Percentiles rank a stretch among this genome's conserved stretches.
Evolutionary conservation across 1,140 invertebrate genomes (phyloP).

Genomic region (Euura lappo): DNA sequence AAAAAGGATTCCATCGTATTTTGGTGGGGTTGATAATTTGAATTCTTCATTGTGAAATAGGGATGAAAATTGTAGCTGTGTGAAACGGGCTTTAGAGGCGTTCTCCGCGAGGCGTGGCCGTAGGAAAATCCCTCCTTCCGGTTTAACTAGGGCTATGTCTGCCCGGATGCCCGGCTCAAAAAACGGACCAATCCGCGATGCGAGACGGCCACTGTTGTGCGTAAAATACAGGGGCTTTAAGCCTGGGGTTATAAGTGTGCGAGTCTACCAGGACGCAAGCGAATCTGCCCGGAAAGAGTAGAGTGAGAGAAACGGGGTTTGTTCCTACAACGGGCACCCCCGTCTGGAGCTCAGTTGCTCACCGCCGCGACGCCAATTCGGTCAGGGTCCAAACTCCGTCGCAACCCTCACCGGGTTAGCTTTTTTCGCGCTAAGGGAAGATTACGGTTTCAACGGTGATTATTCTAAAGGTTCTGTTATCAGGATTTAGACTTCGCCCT

Average conservation of each 20-base stretch:
- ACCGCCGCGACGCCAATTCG: conserved; percentile 56
- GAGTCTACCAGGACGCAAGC: background rate
- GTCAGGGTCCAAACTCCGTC: conserved; percentile 39
- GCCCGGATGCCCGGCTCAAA: conserved; percentile 52
- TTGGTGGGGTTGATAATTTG: too few relatives aligned
- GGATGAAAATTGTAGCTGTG: conserved; percentile 23
- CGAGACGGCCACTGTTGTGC: conserved; percentile 59
- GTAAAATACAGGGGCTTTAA: conserved; percentile 46
- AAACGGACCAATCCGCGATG: conserved; percentile 60
- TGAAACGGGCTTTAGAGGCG: conserved; percentile 51
- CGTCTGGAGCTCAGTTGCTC: conserved; percentile 56
- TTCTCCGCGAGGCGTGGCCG: conserved; percentile 49
- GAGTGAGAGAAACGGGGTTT: conserved; percentile 37
- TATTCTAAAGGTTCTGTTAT: too few relatives aligned
- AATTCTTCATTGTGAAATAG: background rate
- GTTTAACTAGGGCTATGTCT: conserved; percentile 61
- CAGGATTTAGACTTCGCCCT: too few relatives aligned
- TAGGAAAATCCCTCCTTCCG: conserved; percentile 45
- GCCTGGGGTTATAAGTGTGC: conserved; percentile 2
- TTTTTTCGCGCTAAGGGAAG: background rate
- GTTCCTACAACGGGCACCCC: conserved; percentile 34
- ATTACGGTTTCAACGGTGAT: background rate
- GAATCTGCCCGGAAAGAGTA: conserved; percentile 11
- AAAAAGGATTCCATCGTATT: too few relatives aligned
- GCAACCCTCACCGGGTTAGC: background rate